phyloP scores from a whole-genome alignment of 2,113 vertebrate species.

The Lates calcarifer region DNA sequence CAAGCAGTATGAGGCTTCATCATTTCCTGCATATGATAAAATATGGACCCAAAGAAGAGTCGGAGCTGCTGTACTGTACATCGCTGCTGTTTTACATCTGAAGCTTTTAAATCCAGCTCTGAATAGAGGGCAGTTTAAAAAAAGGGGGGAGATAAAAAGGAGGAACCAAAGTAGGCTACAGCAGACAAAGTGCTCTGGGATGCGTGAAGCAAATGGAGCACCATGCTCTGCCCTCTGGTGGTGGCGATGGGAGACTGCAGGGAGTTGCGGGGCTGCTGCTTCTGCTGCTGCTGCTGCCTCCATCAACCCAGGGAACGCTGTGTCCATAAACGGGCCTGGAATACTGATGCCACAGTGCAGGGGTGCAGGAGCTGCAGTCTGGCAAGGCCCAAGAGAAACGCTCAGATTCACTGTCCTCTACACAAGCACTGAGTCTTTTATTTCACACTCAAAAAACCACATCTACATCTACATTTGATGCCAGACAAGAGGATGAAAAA shows the following conservation, averaged over 20 bases:
- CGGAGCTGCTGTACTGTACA: background rate
- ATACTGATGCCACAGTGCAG: constrained; percentile 84
- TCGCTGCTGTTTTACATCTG: constrained; percentile 34
- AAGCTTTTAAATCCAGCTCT: constrained; percentile 39
- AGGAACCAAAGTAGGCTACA: constrained; percentile 51
- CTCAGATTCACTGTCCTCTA: constrained; percentile 25
- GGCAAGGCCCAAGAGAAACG: constrained; percentile 42
- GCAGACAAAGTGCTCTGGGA: constrained; percentile 61
- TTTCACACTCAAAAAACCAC: background rate
- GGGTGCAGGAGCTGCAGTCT: constrained; percentile 79
- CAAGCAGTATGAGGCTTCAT: constrained; percentile 1
- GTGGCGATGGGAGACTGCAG: constrained; percentile 14
- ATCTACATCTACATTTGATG: background rate
- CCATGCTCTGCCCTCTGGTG: constrained; percentile 72
- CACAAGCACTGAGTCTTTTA: background rate
- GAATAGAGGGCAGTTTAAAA: constrained; percentile 31
- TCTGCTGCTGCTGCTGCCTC: constrained; percentile 26
- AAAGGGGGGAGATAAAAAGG: constrained; percentile 29
- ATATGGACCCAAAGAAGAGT: constrained; percentile 1
- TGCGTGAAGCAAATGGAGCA: constrained; percentile 31
- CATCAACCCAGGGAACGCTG: constrained; percentile 64
- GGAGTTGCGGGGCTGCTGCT: too few species aligned
- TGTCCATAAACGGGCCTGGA: constrained; percentile 80
- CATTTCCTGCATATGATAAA: constrained; percentile 18
- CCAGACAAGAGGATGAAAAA: background rate